Conservation (phyloP, 2,888 invertebrate genomes). For the Eulithis prunata region DNA sequence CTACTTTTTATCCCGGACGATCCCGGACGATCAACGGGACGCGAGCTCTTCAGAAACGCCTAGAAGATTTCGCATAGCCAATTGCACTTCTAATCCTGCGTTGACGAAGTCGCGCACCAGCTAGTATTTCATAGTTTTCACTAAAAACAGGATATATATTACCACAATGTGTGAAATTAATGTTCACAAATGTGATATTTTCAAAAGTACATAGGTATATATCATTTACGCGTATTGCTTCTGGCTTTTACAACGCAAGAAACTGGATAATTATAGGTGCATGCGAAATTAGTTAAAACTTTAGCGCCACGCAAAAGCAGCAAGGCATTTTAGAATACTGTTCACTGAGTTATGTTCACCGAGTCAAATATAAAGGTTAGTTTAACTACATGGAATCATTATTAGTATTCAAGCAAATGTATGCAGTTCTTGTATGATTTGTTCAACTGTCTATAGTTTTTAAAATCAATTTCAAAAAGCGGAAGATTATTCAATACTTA, state of each 20-base stretch:
- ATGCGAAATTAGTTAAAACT: slow-evolving; percentile 17
- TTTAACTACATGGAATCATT: background rate
- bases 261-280: background rate
- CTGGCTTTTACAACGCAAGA: slow-evolving; percentile 9
- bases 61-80: no score
- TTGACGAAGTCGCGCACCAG: no score
- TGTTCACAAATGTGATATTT: background rate
- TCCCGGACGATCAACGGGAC: no score
- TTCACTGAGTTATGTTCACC: background rate
- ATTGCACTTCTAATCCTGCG: no score
- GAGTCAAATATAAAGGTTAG: slow-evolving; percentile 17
- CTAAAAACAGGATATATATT: no score
- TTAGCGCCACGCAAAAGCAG: slow-evolving; percentile 13
- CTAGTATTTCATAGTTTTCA: background rate
- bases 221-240: background rate
- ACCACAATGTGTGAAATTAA: no score
- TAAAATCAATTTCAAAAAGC: no score
- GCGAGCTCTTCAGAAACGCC: no score
- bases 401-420: background rate
- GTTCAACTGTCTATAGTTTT: background rate
- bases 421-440: background rate
- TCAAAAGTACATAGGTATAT: background rate
- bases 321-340: slow-evolving; percentile 7
- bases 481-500: no score
- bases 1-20: no score